Conservation (phyloP, 2,888 invertebrate genomes). For the Oeneis ivallda region DNA sequence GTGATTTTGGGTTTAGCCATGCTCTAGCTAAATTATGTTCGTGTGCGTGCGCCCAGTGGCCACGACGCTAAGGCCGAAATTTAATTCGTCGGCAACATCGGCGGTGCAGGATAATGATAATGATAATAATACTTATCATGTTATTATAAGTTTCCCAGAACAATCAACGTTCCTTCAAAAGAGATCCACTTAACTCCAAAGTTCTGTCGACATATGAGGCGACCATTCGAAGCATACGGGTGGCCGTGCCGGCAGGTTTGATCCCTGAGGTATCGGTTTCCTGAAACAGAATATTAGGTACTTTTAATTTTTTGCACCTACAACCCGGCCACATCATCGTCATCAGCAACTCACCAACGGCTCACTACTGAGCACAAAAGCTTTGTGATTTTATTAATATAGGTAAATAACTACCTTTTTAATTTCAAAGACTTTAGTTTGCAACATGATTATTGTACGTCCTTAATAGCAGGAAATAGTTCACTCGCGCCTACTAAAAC, state of each 20-base stretch:
- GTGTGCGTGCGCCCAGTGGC: no score
- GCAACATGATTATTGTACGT: background rate
- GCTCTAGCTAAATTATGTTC: no score
- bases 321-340: no score
- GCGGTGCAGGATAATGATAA: constrained; percentile 22
- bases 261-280: constrained; percentile 56
- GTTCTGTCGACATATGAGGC: constrained; percentile 44
- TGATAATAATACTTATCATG: constrained; percentile 42
- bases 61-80: no score
- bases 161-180: constrained; percentile 31
- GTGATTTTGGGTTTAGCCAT: no score
- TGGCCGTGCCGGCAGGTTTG: constrained; percentile 48
- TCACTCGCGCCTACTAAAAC: no score
- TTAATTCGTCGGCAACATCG: constrained; percentile 4
- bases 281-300: constrained; percentile 40
- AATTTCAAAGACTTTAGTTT: no score
- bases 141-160: constrained; percentile 46
- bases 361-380: no score
- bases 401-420: no score
- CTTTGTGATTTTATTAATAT: no score
- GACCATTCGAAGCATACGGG: constrained; percentile 28
- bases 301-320: constrained; percentile 35
- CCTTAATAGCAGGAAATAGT: background rate
- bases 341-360: no score
- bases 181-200: constrained; percentile 37